Percentiles rank a stretch among this genome's conserved stretches.
Conservation (phyloP, 2,888 invertebrate species). For the Serripes groenlandicus region DNA sequence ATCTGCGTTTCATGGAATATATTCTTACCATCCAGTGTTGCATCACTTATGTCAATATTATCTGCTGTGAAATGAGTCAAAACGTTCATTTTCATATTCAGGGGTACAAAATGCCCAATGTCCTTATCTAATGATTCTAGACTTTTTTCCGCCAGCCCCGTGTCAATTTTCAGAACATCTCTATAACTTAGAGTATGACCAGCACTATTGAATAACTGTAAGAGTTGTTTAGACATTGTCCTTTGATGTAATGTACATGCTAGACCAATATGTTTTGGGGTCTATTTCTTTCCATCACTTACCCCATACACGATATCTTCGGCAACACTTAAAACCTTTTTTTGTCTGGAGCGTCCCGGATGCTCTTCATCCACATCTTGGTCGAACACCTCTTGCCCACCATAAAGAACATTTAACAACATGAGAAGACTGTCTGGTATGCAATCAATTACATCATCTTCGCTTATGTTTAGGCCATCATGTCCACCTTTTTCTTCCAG, state of each 20-base stretch:
- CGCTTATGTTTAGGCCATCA: too few species aligned
- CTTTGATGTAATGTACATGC: slow-evolving; percentile 35
- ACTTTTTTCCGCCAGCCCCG: slow-evolving; percentile 15
- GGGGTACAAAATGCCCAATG: not conserved
- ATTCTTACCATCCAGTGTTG: slow-evolving; percentile 39
- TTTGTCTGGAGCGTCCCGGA: too few species aligned
- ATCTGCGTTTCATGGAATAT: slow-evolving; percentile 53
- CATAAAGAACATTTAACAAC: too few species aligned
- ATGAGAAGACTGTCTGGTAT: too few species aligned
- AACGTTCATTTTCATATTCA: not conserved
- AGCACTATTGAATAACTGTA: slow-evolving; percentile 31
- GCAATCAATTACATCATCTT: too few species aligned
- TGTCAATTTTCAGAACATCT: slow-evolving; percentile 27
- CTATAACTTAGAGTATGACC: slow-evolving; percentile 14
- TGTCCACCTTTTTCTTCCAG: too few species aligned
- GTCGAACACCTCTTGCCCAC: too few species aligned
- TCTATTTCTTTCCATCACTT: slow-evolving; percentile 28
- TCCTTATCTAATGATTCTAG: not conserved
- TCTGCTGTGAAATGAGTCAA: slow-evolving; percentile 35
- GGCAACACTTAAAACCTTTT: slow-evolving; percentile 29
- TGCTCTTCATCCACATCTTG: too few species aligned
- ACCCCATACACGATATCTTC: slow-evolving; percentile 37
- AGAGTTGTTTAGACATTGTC: slow-evolving; percentile 27
- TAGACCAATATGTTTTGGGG: slow-evolving; percentile 37
- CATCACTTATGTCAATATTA: slow-evolving; percentile 46